Evolutionary conservation across 2,888 invertebrate genomes (phyloP).

Genomic region (Taphrorychus bicolor): DNA sequence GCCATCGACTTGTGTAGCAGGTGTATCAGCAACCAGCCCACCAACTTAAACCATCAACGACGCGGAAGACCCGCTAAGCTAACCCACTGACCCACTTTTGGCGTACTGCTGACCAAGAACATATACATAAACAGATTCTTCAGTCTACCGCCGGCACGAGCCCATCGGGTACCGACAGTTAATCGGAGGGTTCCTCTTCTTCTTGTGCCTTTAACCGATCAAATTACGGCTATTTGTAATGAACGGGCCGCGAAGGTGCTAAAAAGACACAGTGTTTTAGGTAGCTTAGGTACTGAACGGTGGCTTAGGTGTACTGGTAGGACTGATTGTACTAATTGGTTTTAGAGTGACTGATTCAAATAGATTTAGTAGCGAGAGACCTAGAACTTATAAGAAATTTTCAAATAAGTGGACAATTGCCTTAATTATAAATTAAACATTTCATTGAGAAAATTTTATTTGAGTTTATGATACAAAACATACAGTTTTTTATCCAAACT

Average conservation of each 20-base stretch:
- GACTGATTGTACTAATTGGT: constrained; percentile 6
- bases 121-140: constrained; percentile 43
- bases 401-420: too few species aligned
- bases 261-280: constrained; percentile 9
- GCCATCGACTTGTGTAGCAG: constrained; percentile 41
- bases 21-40: constrained; percentile 39
- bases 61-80: constrained; percentile 43
- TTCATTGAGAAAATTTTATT: too few species aligned
- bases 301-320: neutral
- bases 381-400: too few species aligned
- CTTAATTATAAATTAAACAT: too few species aligned
- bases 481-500: too few species aligned
- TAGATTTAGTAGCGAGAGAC: too few species aligned
- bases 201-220: neutral
- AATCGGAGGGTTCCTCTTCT: constrained; percentile 15
- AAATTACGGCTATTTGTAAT: constrained; percentile 12
- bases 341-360: neutral
- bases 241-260: constrained; percentile 17
- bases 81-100: constrained; percentile 59
- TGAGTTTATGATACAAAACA: too few species aligned
- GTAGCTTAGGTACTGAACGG: neutral
- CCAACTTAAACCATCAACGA: constrained; percentile 29
- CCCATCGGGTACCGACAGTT: constrained; percentile 27
- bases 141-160: constrained; percentile 36
- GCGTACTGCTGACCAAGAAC: constrained; percentile 59